Percentiles rank a stretch among this genome's conserved stretches.
These are phyloP conservation scores for Danio tinwini DNA, from an alignment of 2,797 vertebrate species.

Conservation along the genomic window DNA sequence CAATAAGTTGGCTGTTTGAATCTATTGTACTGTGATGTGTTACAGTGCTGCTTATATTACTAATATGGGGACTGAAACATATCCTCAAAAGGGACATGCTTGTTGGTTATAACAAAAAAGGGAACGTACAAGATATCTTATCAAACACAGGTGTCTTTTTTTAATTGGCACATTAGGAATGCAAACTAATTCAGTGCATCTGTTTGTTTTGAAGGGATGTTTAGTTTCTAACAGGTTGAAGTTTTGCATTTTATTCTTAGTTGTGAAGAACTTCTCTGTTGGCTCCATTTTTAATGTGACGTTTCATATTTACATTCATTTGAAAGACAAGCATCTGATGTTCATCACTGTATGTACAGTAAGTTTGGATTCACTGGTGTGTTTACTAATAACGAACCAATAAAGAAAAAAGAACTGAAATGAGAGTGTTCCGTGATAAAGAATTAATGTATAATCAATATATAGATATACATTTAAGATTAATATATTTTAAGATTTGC, in stretches of 20 bases:
- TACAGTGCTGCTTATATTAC: conserved; percentile 19
- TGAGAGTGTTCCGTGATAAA: neutral
- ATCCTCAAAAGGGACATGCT: conserved; percentile 7
- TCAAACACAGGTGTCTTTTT: neutral
- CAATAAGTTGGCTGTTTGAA: conserved; percentile 1
- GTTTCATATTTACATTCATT: neutral
- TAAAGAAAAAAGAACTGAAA: conserved; percentile 18
- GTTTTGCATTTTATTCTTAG: neutral
- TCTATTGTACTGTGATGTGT: conserved; percentile 15
- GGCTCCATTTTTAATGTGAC: neutral
- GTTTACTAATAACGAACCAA: conserved; percentile 49
- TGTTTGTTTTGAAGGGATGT: conserved; percentile 30
- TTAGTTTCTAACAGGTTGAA: neutral
- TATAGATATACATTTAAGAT: too few species aligned
- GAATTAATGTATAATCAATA: too few species aligned
- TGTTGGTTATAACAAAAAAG: neutral
- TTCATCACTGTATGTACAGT: conserved; percentile 1
- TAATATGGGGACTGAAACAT: neutral
- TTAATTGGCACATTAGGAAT: neutral
- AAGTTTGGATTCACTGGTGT: conserved; percentile 14
- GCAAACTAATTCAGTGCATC: neutral
- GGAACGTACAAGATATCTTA: neutral
- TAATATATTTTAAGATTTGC: too few species aligned
- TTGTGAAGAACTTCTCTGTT: neutral
- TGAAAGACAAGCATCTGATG: neutral